Conservation (phyloP, 1,140 invertebrate species). For the Leptopilina boulardi region DNA sequence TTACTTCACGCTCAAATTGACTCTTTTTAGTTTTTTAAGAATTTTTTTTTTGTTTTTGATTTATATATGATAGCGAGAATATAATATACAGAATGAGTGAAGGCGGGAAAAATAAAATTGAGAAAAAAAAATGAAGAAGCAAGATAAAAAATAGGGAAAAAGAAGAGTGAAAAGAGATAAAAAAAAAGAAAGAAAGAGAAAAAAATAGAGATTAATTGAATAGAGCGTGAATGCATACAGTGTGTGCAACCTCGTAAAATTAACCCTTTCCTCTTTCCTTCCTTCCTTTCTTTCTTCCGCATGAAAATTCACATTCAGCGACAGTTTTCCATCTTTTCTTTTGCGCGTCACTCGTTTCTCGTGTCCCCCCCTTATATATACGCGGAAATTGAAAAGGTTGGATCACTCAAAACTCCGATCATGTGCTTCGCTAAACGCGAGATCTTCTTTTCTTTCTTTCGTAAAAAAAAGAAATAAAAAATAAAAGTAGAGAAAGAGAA, state of each 20-base stretch:
- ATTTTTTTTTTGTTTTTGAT: no score
- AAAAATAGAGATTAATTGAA: slow-evolving; percentile 21
- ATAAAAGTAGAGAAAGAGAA: no score
- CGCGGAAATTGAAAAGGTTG: not conserved
- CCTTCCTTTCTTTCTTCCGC: not conserved
- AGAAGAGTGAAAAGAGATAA: slow-evolving; percentile 11
- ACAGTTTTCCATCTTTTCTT: not conserved
- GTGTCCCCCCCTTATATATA: no score
- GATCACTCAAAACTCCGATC: slow-evolving; percentile 8
- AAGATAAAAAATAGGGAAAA: not conserved
- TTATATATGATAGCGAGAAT: not conserved
- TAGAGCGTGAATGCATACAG: slow-evolving; percentile 34
- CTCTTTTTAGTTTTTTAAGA: no score
- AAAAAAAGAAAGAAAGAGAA: slow-evolving; percentile 12
- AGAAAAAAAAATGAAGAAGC: slow-evolving; percentile 35
- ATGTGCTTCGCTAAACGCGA: not conserved
- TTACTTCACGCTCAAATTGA: no score
- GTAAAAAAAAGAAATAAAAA: no score
- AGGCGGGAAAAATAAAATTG: slow-evolving; percentile 19
- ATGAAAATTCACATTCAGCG: not conserved
- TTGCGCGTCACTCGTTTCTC: not conserved
- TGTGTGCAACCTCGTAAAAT: slow-evolving; percentile 37
- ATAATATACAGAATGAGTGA: not conserved
- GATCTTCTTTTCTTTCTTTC: slow-evolving; percentile 4
- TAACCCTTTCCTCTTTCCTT: not conserved